A percentile compares a stretch with the other conserved stretches of the same genome.
Evolutionary conservation across 2,113 vertebrate species (phyloP).

Genomic region (Psephotus haematonotus): DNA sequence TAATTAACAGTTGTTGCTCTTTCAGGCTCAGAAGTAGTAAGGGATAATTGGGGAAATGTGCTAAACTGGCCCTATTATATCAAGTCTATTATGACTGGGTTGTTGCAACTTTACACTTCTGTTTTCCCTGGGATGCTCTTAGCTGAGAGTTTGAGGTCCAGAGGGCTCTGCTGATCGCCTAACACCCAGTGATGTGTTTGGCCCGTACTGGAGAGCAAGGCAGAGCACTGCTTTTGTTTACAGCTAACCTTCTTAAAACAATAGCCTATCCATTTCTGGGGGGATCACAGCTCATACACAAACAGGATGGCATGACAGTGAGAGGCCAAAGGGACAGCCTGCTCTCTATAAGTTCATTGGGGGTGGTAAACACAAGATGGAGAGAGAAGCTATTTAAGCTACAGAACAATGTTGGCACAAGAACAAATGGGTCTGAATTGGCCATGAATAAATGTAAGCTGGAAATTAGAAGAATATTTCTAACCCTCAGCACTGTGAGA

Average conservation of each 20-base stretch:
- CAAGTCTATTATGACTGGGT: not conserved
- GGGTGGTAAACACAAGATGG: slow-evolving; percentile 50
- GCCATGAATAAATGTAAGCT: slow-evolving; percentile 52
- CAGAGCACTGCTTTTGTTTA: not conserved
- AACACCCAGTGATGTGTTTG: not conserved
- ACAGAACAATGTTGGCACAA: slow-evolving; percentile 69
- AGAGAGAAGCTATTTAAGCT: slow-evolving; percentile 54
- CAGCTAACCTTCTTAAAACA: not conserved
- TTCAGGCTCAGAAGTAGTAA: not conserved
- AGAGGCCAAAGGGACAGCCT: slow-evolving; percentile 56
- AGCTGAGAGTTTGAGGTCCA: not conserved
- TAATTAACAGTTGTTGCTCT: not conserved
- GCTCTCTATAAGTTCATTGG: slow-evolving; percentile 39
- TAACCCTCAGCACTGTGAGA: slow-evolving; percentile 45
- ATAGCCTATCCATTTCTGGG: not conserved
- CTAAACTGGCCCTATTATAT: not conserved
- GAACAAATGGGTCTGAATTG: slow-evolving; percentile 61
- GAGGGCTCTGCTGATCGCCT: not conserved
- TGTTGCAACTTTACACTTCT: not conserved
- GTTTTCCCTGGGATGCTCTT: not conserved
- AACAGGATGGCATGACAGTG: not conserved
- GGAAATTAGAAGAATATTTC: slow-evolving; percentile 66
- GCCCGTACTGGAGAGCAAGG: not conserved
- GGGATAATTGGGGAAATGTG: slow-evolving; percentile 39
- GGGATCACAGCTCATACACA: not conserved